Evolutionary conservation across 1,140 invertebrate genomes (phyloP).

Genomic region (Campoletis sonorensis): DNA sequence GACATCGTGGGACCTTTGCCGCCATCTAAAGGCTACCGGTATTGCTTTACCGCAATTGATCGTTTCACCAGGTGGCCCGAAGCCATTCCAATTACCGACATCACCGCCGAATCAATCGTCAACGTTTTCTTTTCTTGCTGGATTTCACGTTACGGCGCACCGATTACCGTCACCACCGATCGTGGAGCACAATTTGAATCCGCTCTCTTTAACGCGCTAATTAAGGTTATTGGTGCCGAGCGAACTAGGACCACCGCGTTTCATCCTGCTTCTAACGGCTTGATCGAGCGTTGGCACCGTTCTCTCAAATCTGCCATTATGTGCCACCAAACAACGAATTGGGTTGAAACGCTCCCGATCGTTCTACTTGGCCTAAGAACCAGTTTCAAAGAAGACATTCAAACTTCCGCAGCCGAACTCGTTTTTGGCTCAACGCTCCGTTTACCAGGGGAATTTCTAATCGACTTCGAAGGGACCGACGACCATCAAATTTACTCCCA

Average conservation of each 20-base stretch:
- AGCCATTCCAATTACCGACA: background rate
- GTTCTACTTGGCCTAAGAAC: conserved; percentile 52
- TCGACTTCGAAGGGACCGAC: background rate
- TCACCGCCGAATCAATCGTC: conserved; percentile 14
- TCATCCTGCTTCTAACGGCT: conserved; percentile 57
- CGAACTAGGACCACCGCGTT: conserved; percentile 52
- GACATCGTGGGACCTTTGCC: conserved; percentile 72
- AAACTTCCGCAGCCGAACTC: conserved; percentile 62
- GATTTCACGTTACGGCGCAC: conserved; percentile 5
- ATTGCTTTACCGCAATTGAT: background rate
- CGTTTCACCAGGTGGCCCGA: conserved; percentile 44
- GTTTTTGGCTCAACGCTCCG: conserved; percentile 59
- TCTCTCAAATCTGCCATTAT: conserved; percentile 53
- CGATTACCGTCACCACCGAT: conserved; percentile 30
- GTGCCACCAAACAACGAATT: conserved; percentile 35
- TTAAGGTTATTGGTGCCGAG: conserved; percentile 37
- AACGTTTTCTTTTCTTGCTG: conserved; percentile 12
- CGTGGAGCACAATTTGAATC: conserved; percentile 49
- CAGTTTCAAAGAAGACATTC: conserved; percentile 54
- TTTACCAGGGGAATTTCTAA: conserved; percentile 66
- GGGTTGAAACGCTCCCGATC: conserved; percentile 37
- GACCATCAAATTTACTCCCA: conserved; percentile 41
- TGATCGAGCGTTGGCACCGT: conserved; percentile 53
- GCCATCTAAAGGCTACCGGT: conserved; percentile 61
- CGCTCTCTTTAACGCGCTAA: conserved; percentile 32